Conservation (phyloP, 2,888 invertebrate species). For the Dendrolimus pini region DNA sequence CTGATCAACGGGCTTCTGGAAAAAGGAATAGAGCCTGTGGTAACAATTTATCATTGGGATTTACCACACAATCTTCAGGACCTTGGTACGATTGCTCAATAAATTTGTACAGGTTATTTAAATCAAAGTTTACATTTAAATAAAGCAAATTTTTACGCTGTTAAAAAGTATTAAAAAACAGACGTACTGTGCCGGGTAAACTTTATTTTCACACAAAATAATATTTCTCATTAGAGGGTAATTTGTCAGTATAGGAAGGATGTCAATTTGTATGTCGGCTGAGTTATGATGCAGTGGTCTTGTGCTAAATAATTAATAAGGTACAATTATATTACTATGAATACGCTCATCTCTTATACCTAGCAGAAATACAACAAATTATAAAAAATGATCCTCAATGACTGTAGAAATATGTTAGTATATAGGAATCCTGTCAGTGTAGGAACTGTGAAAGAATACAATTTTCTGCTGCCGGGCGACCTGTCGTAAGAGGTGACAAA, state of each 20-base stretch:
- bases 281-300: slow-evolving; percentile 4
- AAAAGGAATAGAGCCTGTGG: slow-evolving; percentile 66
- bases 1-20: slow-evolving; percentile 66
- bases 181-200: too few relatives aligned
- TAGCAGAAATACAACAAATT: too few relatives aligned
- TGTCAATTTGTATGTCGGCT: slow-evolving; percentile 11
- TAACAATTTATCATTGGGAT: slow-evolving; percentile 69
- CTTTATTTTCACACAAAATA: too few relatives aligned
- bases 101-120: background rate
- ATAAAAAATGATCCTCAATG: too few relatives aligned
- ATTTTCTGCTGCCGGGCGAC: too few relatives aligned
- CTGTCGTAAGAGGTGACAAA: too few relatives aligned
- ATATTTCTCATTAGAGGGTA: slow-evolving; percentile 11
- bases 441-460: too few relatives aligned
- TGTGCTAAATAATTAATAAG: too few relatives aligned
- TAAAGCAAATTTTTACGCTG: slow-evolving; percentile 5
- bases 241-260: slow-evolving; percentile 15
- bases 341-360: too few relatives aligned
- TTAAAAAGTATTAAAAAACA: slow-evolving; percentile 14
- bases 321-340: too few relatives aligned
- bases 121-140: background rate
- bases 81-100: slow-evolving; percentile 26
- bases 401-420: too few relatives aligned
- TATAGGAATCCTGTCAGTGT: too few relatives aligned
- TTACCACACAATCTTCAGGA: slow-evolving; percentile 52